phyloP scores from a whole-genome alignment of 2,888 invertebrate species.

The Myathropa florea region DNA sequence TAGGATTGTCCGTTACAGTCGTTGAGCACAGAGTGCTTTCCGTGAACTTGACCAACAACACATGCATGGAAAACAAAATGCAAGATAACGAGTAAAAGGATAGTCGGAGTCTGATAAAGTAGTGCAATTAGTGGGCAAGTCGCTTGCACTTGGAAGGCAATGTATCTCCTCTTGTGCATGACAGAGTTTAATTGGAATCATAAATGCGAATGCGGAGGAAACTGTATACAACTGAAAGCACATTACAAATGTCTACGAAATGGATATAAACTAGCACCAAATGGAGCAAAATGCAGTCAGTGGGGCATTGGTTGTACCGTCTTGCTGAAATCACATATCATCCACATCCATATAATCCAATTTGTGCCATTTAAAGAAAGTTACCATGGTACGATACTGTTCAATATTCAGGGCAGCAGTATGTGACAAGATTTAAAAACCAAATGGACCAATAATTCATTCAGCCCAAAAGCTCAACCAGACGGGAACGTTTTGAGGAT shows the following conservation, averaged over 20 bases:
- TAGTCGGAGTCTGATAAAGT: not conserved
- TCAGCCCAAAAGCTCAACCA: too few species aligned
- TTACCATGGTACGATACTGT: too few species aligned
- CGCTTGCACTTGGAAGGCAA: not conserved
- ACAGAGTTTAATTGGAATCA: not conserved
- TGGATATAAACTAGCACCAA: too few species aligned
- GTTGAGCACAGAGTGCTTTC: not conserved
- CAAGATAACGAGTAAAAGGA: not conserved
- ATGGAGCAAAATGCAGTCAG: too few species aligned
- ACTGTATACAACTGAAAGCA: not conserved
- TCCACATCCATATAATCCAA: too few species aligned
- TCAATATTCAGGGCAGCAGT: too few species aligned
- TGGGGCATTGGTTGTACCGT: too few species aligned
- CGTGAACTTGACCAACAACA: not conserved
- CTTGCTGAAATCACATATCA: too few species aligned
- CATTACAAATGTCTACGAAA: not conserved
- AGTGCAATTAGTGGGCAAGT: not conserved
- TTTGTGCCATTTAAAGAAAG: too few species aligned
- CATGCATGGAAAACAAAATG: not conserved
- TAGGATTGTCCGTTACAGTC: not conserved
- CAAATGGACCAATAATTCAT: too few species aligned
- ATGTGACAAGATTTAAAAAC: too few species aligned
- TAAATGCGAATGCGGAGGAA: not conserved
- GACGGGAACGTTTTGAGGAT: too few species aligned
- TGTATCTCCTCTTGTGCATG: not conserved